Base-by-base conservation (phyloP, 2,113 vertebrate species). In the Mormyrus iriodes region DNA sequence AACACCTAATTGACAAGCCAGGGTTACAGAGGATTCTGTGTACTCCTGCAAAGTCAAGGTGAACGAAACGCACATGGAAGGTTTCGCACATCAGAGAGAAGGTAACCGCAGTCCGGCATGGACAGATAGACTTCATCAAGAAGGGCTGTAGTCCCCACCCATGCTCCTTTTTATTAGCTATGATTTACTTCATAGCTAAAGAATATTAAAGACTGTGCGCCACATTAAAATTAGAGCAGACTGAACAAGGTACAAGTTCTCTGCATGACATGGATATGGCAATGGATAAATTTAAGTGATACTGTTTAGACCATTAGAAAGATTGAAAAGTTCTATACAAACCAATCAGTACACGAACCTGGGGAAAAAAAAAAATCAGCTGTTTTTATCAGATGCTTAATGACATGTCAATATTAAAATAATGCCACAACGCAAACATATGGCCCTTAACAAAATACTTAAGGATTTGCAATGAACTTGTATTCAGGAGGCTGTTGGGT, bases 121-220 rank as follows among this genome's bases (percentile, higher is more conserved):
- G 94, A 94, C 94, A 95, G 95, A 95, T 94, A 95, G 94, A 95
- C 94, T 93, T 95, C 92, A 89, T 48, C 44, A 48, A 44, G 76
- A 44, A 21, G 94, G 94, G 93, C 93, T 95, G 95, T 92, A 93
- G 92, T 91, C 93, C 93, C 94, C 90, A 93, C 94, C 94, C 91
- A 93, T 90, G 91, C 94, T 95, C 94, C 93, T 93, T 95, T 96
- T 96, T 96, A 96, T 96, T 95, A 95, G 95, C 93, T 94, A 94
- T 95, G 94, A 96, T 96, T 96, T 96, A 96, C 94, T 95, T 95
- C 95, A 90, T 94, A 93, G 94, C 94, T 94, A 95, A 95, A 96
- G 95, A 94, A 95, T 95, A 96, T 96, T 96, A 96, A 96, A 95
- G 95, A 95, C 94, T 93, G 94, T 95, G 94, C 95, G 95, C 96